Conservation (phyloP, 2,888 invertebrate species). For the Beris morrisii region DNA sequence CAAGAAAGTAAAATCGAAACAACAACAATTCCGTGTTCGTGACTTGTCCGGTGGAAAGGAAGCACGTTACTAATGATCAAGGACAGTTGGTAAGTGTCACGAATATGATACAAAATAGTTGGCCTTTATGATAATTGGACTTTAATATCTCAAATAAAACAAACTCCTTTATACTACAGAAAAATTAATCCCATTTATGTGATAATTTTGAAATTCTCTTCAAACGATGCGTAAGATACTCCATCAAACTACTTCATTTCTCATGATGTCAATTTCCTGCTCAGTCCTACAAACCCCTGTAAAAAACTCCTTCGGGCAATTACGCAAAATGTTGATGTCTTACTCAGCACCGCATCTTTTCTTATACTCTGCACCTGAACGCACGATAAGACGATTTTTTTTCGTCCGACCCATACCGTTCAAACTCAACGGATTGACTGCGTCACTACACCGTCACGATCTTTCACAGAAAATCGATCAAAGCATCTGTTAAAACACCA, state of each 20-base stretch:
- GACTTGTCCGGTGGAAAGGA: too few species aligned
- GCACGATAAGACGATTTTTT: not conserved
- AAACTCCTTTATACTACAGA: too few species aligned
- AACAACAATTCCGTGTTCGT: too few species aligned
- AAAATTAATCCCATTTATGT: too few species aligned
- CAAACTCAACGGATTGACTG: constrained; percentile 10
- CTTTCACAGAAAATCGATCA: constrained; percentile 33
- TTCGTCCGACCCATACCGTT: constrained; percentile 16
- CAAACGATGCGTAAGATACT: too few species aligned
- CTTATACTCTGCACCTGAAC: not conserved
- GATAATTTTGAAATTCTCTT: too few species aligned
- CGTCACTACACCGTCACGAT: constrained; percentile 30
- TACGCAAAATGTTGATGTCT: constrained; percentile 32
- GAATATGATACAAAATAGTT: too few species aligned
- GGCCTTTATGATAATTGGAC: too few species aligned
- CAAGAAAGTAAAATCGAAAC: too few species aligned
- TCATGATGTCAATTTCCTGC: constrained; percentile 32
- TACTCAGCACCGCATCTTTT: constrained; percentile 20
- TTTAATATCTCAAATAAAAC: too few species aligned
- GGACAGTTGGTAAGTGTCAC: too few species aligned
- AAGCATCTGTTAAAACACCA: constrained; percentile 33
- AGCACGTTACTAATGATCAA: too few species aligned
- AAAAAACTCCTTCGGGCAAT: constrained; percentile 22
- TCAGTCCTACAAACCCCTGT: constrained; percentile 6
- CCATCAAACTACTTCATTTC: not conserved